Conservation (phyloP, 2,888 invertebrate species). For the Dryobotodes eremita region DNA sequence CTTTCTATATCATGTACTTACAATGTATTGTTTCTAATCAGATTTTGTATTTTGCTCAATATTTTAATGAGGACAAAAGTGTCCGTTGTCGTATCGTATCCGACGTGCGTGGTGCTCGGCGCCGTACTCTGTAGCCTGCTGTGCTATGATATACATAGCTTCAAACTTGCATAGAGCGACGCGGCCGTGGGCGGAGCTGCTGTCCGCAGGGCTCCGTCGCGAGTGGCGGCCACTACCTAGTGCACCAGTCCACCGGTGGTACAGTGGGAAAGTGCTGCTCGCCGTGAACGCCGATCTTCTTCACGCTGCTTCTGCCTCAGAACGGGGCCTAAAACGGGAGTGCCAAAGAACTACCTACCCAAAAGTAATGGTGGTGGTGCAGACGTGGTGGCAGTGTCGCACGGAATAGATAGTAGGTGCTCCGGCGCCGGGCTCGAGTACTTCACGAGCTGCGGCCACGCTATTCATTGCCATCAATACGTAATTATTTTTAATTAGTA, state of each 20-base stretch:
- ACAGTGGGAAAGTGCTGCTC: not conserved
- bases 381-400: not conserved
- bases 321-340: not conserved
- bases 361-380: not conserved
- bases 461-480: not conserved
- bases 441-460: not conserved
- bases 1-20: conserved; percentile 31
- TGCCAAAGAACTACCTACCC: not conserved
- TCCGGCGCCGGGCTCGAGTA: too few relatives aligned
- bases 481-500: not conserved
- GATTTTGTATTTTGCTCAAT: conserved; percentile 39
- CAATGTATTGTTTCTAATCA: conserved; percentile 16
- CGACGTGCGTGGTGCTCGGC: not conserved
- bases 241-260: not conserved
- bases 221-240: not conserved
- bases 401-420: not conserved
- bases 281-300: too few relatives aligned
- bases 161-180: not conserved
- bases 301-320: not conserved
- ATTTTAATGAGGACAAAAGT: not conserved
- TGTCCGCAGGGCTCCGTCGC: not conserved
- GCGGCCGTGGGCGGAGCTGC: not conserved
- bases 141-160: not conserved
- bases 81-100: not conserved
- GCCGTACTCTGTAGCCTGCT: not conserved